Evolutionary conservation across 2,797 vertebrate species (phyloP), one percentile per base, ranked within the genome.

Genomic region (Pyrocephalus nanus): DNA sequence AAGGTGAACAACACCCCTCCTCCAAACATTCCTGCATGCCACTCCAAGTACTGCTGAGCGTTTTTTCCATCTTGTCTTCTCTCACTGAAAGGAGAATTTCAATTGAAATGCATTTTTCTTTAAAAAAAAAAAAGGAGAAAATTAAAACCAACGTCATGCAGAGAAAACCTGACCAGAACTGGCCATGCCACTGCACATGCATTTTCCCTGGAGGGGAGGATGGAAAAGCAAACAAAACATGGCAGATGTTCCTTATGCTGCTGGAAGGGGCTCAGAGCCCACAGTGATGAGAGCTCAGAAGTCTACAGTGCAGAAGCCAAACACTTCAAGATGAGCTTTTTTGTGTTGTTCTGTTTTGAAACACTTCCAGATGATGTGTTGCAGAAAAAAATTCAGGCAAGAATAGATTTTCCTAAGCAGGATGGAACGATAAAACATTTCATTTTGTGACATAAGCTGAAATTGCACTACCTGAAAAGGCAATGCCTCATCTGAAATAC

Each of bases 281-380:
- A 15, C 3, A 26, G 38, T 1, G 2, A n/a, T 42, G 60, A 92
- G 62, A 72, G 36, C 60, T 76, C 51, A 18, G n/a, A 79, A 73
- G 27, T 29, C 78, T 36, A 6, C 8, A 23, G 64, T 27, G 45
- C 22, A 29, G 36, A 78, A 97, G 85, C 78, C 95, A 96, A 95
- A 92, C 55, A 38, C 86, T 96, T 91, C 86, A 81, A 17, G 72
- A 92, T 70, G 80, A 96, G 91, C 84, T 94, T 97, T 97, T 97
- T 96, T 40, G 72, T 20, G 7, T 84, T 86, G 45, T 64, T 94
- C 91, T 96, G 94, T 93, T 97, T 95, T 93, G 88, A 97, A 97
- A 92, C 67, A 55, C 64, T 96, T 97, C 88, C 93, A 81, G 93
- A 84, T 90, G 93, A 97, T 77, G 82, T 57, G 26, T 92, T 66